Base-by-base conservation (phyloP, 2,797 vertebrate species). In the Tarsius wallacei region DNA sequence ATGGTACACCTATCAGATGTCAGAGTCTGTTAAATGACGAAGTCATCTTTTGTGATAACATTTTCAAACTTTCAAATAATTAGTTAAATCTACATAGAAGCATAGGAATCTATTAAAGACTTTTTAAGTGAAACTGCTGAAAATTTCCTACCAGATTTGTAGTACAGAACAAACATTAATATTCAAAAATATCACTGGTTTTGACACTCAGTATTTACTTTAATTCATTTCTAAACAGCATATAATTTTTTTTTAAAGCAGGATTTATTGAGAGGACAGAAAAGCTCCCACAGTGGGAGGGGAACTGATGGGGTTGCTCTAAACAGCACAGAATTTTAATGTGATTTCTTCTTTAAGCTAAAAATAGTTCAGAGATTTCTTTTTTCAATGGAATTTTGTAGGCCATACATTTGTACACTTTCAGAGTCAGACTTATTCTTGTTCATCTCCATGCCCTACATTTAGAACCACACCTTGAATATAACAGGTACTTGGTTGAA, bases 281-380 rank as follows among this genome's bases (percentile, higher is more conserved):
- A 42, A 42, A 42, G 42, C 42, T 42, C 42, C 42, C 42, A 42
- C 42, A 42, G 42, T 42, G 42, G 42, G 42, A 42, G 42, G 42
- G 42, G 42, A 42, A 3, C 42, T 5, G 42, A 42, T 3, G 42
- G 42, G 42, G 5, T 42, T 42, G 42, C 42, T 5, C n/a, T 70
- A 64, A 24, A n/a, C 1, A 24, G 10, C 17, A 2, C 14, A 78
- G 26, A 55, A 84, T 71, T 71, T 90, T 31, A 21, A 19, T 36
- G 26, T 70, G 36, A 80, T 85, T 42, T 85, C n/a, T 73, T 87
- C 77, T 88, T 87, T 93, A 49, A 82, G 22, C 3, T 47, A 68
- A 83, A 89, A 55, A 49, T 87, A 82, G n/a, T 1, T 0, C 47
- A 21, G 59, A 59, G 10, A 15, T 83, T 64, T 31, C 28, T 82